Percentiles rank a stretch among this genome's conserved stretches.
Evolutionary conservation across 2,888 invertebrate species (phyloP).

Genomic region (Euplagia quadripunctaria): DNA sequence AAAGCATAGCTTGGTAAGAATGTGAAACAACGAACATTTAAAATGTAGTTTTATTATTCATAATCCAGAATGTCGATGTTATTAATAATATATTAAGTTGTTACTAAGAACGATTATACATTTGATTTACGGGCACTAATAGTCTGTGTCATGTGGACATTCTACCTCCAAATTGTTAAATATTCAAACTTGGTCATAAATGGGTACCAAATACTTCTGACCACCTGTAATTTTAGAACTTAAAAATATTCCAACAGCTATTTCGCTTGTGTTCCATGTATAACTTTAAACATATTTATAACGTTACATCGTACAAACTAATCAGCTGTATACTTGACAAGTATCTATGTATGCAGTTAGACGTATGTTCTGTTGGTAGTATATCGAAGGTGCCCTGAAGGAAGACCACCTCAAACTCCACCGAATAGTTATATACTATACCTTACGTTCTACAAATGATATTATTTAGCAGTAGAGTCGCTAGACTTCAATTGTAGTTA

Average conservation of each 20-base stretch:
- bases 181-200: slow-evolving; percentile 31
- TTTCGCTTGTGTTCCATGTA: slow-evolving; percentile 4
- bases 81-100: slow-evolving; percentile 41
- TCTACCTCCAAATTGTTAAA: slow-evolving; percentile 35
- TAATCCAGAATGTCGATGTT: slow-evolving; percentile 38
- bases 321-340: not conserved
- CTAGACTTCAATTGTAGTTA: slow-evolving; percentile 83
- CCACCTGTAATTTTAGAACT: slow-evolving; percentile 28
- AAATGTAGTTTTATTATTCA: slow-evolving; percentile 65
- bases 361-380: slow-evolving; percentile 4
- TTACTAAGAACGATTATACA: not conserved
- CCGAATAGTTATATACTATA: slow-evolving; percentile 33
- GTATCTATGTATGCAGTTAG: too few relatives aligned
- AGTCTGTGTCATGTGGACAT: slow-evolving; percentile 38
- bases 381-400: slow-evolving; percentile 28
- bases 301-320: slow-evolving; percentile 3
- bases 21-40: slow-evolving; percentile 79
- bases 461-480: slow-evolving; percentile 79
- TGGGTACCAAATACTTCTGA: slow-evolving; percentile 26
- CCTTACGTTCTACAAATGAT: slow-evolving; percentile 52
- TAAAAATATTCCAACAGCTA: slow-evolving; percentile 4
- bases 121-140: not conserved
- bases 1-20: slow-evolving; percentile 61
- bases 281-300: slow-evolving; percentile 4
- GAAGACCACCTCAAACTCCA: slow-evolving; percentile 25